phyloP scores from a whole-genome alignment of 1,140 invertebrate genomes.

The Palaemon carinicauda region DNA sequence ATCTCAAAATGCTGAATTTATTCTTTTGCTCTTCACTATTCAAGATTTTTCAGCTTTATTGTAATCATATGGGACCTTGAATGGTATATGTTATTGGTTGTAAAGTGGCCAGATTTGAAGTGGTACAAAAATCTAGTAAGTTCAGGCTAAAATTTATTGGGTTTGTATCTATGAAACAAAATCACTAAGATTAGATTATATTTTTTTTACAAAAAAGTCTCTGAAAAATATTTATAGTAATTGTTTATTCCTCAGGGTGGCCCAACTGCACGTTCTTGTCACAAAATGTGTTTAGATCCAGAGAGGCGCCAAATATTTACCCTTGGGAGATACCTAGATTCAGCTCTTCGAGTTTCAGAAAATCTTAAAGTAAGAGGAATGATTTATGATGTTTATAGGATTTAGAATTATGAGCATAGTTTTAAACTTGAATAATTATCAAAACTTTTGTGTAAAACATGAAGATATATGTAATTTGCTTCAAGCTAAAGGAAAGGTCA shows the following conservation, averaged over 20 bases:
- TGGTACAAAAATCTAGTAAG: too few relatives aligned
- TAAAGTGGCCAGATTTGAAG: not conserved
- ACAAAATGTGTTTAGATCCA: constrained; percentile 92
- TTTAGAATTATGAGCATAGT: constrained; percentile 11
- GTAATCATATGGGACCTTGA: too few relatives aligned
- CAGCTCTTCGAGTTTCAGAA: constrained; percentile 65
- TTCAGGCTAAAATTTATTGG: too few relatives aligned
- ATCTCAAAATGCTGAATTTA: too few relatives aligned
- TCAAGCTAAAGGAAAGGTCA: not conserved
- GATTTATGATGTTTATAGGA: not conserved
- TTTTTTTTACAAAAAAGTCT: too few relatives aligned
- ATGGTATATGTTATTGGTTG: not conserved
- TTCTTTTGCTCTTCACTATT: too few relatives aligned
- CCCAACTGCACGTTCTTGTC: constrained; percentile 85
- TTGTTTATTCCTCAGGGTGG: constrained; percentile 71
- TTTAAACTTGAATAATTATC: not conserved
- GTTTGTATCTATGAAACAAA: too few relatives aligned
- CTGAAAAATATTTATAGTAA: not conserved
- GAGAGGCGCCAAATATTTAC: constrained; percentile 83
- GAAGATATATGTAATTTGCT: not conserved
- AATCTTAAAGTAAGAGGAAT: constrained; percentile 65
- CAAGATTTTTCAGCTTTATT: too few relatives aligned
- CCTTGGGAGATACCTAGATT: constrained; percentile 83
- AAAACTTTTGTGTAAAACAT: not conserved
- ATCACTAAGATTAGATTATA: too few relatives aligned